phyloP scores from a whole-genome alignment of 64 coral and sea anemone species.

The Montipora efflorescens region DNA sequence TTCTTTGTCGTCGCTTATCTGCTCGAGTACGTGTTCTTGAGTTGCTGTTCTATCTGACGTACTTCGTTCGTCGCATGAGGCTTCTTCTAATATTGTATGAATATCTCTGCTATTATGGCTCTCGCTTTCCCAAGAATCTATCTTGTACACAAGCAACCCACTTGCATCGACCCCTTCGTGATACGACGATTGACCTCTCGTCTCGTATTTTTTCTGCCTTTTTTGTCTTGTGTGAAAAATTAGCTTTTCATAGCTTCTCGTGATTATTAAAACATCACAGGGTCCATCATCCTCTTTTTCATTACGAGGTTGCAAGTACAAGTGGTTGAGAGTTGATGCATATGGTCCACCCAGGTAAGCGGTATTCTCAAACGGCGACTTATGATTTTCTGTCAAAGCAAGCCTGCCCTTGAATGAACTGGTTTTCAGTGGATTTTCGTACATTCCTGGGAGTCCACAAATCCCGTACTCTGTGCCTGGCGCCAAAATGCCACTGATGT shows the following conservation, averaged over 20 bases:
- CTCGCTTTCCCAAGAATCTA: not conserved
- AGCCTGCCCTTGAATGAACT: not conserved
- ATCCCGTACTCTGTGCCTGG: not conserved
- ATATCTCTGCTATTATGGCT: not conserved
- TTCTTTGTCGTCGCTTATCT: not conserved
- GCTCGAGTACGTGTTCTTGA: not conserved
- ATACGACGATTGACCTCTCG: not conserved
- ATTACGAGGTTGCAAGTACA: constrained; percentile 21
- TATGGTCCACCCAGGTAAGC: not conserved
- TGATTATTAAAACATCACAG: not conserved
- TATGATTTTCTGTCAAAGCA: not conserved
- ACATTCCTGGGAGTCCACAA: constrained; percentile 1
- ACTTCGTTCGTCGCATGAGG: constrained; percentile 13
- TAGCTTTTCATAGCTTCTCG: constrained; percentile 25
- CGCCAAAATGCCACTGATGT: not conserved
- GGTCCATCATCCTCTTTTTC: constrained; percentile 7
- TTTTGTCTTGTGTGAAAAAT: not conserved
- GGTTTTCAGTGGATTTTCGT: constrained; percentile 27
- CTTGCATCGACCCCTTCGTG: not conserved
- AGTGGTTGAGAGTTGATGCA: not conserved
- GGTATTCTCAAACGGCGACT: constrained; percentile 17
- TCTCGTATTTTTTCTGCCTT: not conserved
- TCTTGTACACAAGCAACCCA: not conserved
- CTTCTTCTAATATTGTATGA: not conserved
- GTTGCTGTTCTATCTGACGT: not conserved